Conservation (phyloP, 2,797 vertebrate genomes). For the Protonibea diacanthus region DNA sequence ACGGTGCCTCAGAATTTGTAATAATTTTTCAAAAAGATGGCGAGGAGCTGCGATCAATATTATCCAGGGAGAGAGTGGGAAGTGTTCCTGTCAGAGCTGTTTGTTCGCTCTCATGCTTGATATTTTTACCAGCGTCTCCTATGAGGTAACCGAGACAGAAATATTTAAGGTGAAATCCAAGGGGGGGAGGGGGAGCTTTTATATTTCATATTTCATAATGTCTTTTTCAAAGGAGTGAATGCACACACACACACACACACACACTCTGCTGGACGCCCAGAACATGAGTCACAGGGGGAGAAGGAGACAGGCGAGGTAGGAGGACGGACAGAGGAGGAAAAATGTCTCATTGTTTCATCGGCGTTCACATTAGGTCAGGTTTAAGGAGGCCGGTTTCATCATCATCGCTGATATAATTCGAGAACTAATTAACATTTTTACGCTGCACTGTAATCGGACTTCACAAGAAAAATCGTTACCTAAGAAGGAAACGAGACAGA, state of each 20-base stretch:
- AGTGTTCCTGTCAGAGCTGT: constrained; percentile 54
- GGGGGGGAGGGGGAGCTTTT: constrained; percentile 24
- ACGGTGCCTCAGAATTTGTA: constrained; percentile 12
- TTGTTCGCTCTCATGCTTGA: constrained; percentile 47
- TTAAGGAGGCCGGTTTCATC: background rate
- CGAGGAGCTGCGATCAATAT: constrained; percentile 45
- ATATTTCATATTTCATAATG: constrained; percentile 53
- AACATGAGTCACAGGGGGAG: constrained; percentile 58
- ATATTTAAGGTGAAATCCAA: constrained; percentile 65
- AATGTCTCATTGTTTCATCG: constrained; percentile 20
- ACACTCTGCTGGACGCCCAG: constrained; percentile 36
- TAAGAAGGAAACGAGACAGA: background rate
- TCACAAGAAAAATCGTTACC: background rate
- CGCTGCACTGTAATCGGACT: background rate
- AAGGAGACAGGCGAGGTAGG: constrained; percentile 21
- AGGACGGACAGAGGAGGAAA: constrained; percentile 22
- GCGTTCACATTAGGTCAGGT: constrained; percentile 9
- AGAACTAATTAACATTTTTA: background rate
- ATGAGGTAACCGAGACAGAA: constrained; percentile 59
- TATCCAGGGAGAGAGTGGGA: constrained; percentile 60
- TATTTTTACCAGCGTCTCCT: constrained; percentile 64
- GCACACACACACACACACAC: constrained; percentile 1
- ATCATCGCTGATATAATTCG: background rate
- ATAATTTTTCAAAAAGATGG: constrained; percentile 11
- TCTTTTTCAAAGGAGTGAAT: constrained; percentile 32